Conservation (phyloP, 2,888 invertebrate genomes). For the Pyrgus malvae region DNA sequence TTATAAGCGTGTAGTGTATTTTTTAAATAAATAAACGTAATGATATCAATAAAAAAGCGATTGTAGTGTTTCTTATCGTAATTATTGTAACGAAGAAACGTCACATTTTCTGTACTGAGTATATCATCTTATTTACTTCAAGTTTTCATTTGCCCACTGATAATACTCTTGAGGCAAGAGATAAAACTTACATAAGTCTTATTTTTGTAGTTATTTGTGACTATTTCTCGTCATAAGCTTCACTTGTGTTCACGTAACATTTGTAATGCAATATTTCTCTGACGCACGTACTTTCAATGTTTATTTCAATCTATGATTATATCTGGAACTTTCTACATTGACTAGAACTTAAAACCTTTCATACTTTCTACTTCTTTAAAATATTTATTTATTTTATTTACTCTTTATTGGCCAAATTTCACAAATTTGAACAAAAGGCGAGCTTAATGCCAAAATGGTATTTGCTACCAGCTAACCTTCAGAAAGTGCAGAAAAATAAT, state of each 20-base stretch:
- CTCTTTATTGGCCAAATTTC: no score
- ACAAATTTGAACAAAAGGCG: no score
- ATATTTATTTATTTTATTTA: no score
- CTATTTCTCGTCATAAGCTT: background rate
- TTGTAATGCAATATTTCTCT: conserved; percentile 1
- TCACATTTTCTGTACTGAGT: conserved; percentile 12
- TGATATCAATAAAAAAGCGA: conserved; percentile 17
- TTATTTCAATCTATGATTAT: background rate
- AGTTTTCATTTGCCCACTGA: conserved; percentile 20
- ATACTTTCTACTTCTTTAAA: no score
- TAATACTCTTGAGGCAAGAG: conserved; percentile 20
- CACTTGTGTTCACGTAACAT: background rate
- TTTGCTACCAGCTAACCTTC: no score
- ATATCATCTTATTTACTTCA: conserved; percentile 29
- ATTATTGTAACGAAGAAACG: conserved; percentile 11
- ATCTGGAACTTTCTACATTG: conserved; percentile 9
- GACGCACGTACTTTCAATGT: background rate
- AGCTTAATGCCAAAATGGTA: no score
- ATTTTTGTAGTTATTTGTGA: conserved; percentile 22
- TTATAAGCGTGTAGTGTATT: background rate
- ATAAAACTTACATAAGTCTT: conserved; percentile 23
- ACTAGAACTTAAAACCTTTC: background rate
- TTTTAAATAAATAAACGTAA: conserved; percentile 4
- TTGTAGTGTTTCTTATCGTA: conserved; percentile 17
- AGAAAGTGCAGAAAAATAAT: no score